Evolutionary conservation across 1,140 invertebrate species (phyloP), one percentile per base, ranked within the genome.

Genomic region (Chironomus tepperi): DNA sequence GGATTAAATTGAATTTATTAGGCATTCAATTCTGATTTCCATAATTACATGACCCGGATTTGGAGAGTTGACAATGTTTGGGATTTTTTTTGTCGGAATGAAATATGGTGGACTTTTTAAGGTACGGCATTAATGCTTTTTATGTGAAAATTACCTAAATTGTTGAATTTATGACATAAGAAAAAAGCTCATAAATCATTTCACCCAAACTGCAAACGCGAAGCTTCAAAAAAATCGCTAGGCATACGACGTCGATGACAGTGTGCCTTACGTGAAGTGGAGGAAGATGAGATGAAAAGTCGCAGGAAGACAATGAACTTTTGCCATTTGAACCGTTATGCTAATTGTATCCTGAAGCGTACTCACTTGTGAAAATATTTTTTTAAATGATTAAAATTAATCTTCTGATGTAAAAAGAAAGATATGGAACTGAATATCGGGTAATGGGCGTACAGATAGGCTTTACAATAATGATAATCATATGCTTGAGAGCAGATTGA

Each of bases 381-480:
- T 57, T 57, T n/a, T 5, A 57, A 57, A n/a, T 57, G 47, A 57
- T 57, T n/a, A 57, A 57, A 57, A 57, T 57, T 57, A 57, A 57
- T 47, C 43, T 47, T 3, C 47, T 34, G 24, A 34, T 3, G 7
- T 47, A 15, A 9, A 57, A n/a, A 47, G 43, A 12, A n/a, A n/a
- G 47, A 57, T 43, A 10, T 43, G 42, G 43, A 47, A 47, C 8
- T 47, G 43, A 47, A 34, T 34, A 2, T 34, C 24, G 24, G 5
- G 24, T 1, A 5, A 34, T 34, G 24, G 47, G 47, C 47, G 12
- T 57, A n/a, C n/a, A 15, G 3, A n/a, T n/a, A n/a, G 12, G 12
- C 47, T n/a, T 57, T 12, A 57, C n/a, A 57, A 12, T 34, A 57
- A 57, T 57, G 47, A 57, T n/a, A 57, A n/a, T 57, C 24, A 34